Percentiles rank a stretch among this genome's conserved stretches.
Conservation (phyloP, 2,888 invertebrate genomes). For the Philhelius pedissequus region DNA sequence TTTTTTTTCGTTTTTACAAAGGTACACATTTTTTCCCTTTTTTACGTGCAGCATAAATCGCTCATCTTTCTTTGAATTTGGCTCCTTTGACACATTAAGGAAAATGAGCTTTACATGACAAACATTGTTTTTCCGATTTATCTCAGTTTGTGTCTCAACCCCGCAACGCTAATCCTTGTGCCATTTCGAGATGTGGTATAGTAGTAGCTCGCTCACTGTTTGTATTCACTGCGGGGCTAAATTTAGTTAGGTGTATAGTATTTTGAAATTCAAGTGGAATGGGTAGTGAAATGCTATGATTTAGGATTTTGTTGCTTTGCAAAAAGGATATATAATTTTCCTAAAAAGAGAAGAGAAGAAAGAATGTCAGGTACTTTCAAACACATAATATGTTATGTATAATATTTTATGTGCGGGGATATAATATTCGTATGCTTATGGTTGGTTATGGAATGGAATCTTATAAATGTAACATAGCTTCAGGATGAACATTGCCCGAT, state of each 20-base stretch:
- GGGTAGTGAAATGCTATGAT: neutral
- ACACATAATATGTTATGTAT: neutral
- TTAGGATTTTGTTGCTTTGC: neutral
- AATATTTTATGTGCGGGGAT: neutral
- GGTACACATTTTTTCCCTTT: neutral
- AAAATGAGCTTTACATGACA: conserved; percentile 66
- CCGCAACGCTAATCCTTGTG: neutral
- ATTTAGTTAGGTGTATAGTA: conserved; percentile 19
- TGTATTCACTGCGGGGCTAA: conserved; percentile 5
- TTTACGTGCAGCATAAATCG: conserved; percentile 64
- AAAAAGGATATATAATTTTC: neutral
- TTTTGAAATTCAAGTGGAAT: neutral
- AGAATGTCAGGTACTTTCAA: neutral
- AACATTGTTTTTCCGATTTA: conserved; percentile 67
- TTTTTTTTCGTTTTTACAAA: neutral
- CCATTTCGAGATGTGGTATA: conserved; percentile 14
- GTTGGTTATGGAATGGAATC: neutral
- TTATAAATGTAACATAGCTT: conserved; percentile 1
- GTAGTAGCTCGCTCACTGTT: conserved; percentile 21
- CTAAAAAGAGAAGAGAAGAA: neutral
- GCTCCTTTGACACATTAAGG: conserved; percentile 67
- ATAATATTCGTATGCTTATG: neutral
- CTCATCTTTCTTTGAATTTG: conserved; percentile 64
- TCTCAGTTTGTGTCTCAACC: conserved; percentile 39
- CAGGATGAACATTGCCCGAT: conserved; percentile 38